Evolutionary conservation across 2,797 vertebrate species (phyloP), one percentile per base, ranked within the genome.

Genomic region (Halcyon smyrnensis): DNA sequence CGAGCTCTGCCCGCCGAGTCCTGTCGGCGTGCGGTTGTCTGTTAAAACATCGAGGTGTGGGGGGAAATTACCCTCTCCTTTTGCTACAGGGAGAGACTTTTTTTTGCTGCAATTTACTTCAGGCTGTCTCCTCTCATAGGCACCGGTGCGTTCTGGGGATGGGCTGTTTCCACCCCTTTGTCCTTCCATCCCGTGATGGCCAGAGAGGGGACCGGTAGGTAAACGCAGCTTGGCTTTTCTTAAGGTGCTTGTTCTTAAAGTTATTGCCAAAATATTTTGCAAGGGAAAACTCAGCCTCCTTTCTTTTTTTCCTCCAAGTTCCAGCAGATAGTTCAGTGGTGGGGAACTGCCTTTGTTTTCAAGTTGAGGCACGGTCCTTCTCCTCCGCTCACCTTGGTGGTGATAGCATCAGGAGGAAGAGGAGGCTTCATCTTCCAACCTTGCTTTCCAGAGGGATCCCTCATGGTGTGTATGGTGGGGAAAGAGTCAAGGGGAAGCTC

Each of bases 71-170:
- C 18, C 45, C 39, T n/a, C 8, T 36, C 6, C 19, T 94, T 78
- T 56, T 45, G 78, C 81, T 76, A 2, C 32, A 53, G 56, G 36
- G 67, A 63, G 68, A 46, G 50, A 2, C 15, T 53, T 9, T 78
- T 30, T 11, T 78, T 92, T 36, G n/a, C 63, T 77, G 41, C 0
- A 5, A 2, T 91, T 80, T 64, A 5, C 19, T 9, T 41, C 11
- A n/a, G 0, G 4, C 63, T 5, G 0, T 17, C 8, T 19, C 27
- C 46, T 39, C 25, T 17, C 4, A 2, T 1, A 20, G 53, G 45
- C 11, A 3, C 34, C 8, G 16, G 10, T 0, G 1, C 11, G 9
- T 28, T 53, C 24, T 80, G 63, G 46, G 13, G 9, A 25, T 11
- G 15, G 19, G 36, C 23, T 64, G 9, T 25, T 68, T 51, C 56